Percentiles rank a stretch among this genome's conserved stretches.
Evolutionary conservation across 2,113 vertebrate species (phyloP).

Genomic region (Axis porcinus): DNA sequence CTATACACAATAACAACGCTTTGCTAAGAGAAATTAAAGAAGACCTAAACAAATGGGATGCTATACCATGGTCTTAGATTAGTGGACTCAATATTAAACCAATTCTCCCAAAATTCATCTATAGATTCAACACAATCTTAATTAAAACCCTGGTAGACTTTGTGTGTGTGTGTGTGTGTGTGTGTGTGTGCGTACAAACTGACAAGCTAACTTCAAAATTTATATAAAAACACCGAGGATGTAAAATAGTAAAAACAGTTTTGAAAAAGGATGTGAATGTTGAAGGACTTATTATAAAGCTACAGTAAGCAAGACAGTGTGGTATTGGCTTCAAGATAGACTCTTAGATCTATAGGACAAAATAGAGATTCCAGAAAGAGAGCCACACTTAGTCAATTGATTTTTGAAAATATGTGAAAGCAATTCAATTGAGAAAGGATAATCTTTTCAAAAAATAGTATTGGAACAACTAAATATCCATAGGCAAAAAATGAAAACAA

Average conservation of each 20-base stretch:
- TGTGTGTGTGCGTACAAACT: not conserved
- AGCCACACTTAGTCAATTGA: not conserved
- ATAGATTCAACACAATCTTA: not conserved
- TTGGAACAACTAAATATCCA: not conserved
- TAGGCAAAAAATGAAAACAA: not conserved
- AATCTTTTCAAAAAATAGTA: not conserved
- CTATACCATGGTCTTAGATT: not conserved
- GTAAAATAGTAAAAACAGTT: not conserved
- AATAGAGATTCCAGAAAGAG: not conserved
- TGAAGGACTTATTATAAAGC: not conserved
- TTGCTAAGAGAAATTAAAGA: not conserved
- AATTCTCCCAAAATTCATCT: not conserved
- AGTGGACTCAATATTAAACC: not conserved
- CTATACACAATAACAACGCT: not conserved
- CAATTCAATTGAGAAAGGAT: not conserved
- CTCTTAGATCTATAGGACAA: not conserved
- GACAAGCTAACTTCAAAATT: not conserved
- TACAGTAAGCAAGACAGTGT: not conserved
- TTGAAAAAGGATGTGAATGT: not conserved
- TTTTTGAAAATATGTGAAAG: not conserved
- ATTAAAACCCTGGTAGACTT: not conserved
- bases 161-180: not conserved
- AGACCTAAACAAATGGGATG: not conserved
- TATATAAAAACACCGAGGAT: not conserved
- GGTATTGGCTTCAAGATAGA: not conserved